Percentiles rank a stretch among this genome's conserved stretches.
These are phyloP conservation scores for Coleophora deauratella DNA, from an alignment of 2,888 invertebrate species.

Conservation along the genomic window DNA sequence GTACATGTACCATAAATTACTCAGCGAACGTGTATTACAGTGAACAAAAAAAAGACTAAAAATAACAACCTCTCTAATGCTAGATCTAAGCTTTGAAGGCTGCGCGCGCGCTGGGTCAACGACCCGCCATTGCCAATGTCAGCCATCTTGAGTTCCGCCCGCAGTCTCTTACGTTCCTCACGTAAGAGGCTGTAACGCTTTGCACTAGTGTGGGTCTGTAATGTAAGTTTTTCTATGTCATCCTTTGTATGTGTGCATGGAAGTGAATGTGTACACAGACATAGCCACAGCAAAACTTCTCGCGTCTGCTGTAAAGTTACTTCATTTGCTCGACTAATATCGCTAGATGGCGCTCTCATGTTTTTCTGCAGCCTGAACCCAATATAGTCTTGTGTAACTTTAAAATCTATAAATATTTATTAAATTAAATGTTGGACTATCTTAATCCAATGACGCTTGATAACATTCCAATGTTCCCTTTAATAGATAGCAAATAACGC, in stretches of 20 bases:
- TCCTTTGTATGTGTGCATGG: slow-evolving; percentile 42
- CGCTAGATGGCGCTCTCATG: slow-evolving; percentile 28
- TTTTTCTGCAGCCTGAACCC: too few relatives aligned
- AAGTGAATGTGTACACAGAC: slow-evolving; percentile 42
- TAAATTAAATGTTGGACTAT: too few relatives aligned
- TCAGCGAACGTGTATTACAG: too few relatives aligned
- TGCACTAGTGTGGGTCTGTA: slow-evolving; percentile 57
- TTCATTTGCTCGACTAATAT: slow-evolving; percentile 12
- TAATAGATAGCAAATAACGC: too few relatives aligned
- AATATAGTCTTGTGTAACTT: background rate
- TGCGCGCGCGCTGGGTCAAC: slow-evolving; percentile 60
- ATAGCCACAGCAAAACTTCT: slow-evolving; percentile 18
- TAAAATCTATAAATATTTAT: too few relatives aligned
- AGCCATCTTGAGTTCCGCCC: slow-evolving; percentile 74
- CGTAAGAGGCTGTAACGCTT: slow-evolving; percentile 70
- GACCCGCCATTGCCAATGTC: slow-evolving; percentile 73
- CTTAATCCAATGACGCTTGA: too few relatives aligned
- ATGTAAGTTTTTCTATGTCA: slow-evolving; percentile 67
- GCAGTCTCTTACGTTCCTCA: slow-evolving; percentile 71
- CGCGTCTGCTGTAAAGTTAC: slow-evolving; percentile 25
- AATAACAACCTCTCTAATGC: slow-evolving; percentile 66
- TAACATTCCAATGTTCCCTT: too few relatives aligned
- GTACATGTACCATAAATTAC: too few relatives aligned
- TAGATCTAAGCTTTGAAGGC: slow-evolving; percentile 71
- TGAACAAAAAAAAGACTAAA: slow-evolving; percentile 26